Evolutionary conservation across 2,797 vertebrate genomes (phyloP).

Genomic region (Sebastes miniatus): DNA sequence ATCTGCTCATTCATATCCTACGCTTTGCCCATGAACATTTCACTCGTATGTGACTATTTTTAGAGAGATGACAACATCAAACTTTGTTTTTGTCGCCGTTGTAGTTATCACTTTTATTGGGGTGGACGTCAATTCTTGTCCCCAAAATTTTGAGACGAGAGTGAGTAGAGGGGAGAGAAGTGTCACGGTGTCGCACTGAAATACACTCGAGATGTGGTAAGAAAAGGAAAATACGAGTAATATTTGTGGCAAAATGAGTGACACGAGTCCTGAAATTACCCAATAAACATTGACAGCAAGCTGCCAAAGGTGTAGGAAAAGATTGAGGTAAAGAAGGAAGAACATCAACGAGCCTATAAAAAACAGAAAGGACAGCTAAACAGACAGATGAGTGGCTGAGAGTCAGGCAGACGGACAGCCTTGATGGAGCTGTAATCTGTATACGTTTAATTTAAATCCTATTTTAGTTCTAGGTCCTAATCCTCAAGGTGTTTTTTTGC

Average conservation of each 20-base stretch:
- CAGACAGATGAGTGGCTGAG: not conserved
- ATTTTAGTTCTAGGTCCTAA: constrained; percentile 6
- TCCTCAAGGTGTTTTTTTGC: not conserved
- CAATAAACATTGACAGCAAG: constrained; percentile 7
- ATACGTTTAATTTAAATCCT: constrained; percentile 5
- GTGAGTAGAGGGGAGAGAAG: not conserved
- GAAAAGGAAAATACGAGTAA: not conserved
- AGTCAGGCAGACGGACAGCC: not conserved
- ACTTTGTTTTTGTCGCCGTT: not conserved
- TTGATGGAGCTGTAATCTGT: constrained; percentile 9
- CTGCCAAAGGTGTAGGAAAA: constrained; percentile 13
- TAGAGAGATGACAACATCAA: not conserved
- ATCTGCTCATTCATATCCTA: not conserved
- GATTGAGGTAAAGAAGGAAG: not conserved
- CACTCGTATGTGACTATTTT: not conserved
- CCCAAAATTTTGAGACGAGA: not conserved
- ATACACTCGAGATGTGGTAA: not conserved
- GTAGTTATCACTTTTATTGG: not conserved
- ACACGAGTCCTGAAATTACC: not conserved
- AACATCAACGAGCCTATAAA: constrained; percentile 8
- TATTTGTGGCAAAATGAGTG: not conserved
- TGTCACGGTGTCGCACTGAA: not conserved
- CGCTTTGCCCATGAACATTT: not conserved
- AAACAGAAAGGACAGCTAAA: not conserved
- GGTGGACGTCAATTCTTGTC: not conserved